Evolutionary conservation across 1,140 invertebrate species (phyloP).

Genomic region (Spodoptera litura): DNA sequence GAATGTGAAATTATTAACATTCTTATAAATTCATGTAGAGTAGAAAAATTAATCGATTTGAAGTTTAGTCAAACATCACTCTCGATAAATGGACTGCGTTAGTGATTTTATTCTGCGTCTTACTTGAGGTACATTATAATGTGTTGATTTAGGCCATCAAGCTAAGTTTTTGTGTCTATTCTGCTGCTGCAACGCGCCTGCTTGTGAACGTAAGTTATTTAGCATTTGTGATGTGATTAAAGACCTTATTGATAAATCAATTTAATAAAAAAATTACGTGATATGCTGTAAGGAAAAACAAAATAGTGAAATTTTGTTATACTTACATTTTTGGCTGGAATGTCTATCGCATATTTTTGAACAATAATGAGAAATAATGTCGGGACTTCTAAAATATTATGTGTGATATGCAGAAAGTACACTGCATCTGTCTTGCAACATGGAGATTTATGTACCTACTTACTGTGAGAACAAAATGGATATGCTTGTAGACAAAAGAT

Average conservation of each 20-base stretch:
- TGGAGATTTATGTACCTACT: not conserved
- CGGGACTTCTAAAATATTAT: not conserved
- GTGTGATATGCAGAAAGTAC: not conserved
- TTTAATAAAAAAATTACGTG: conserved; percentile 23
- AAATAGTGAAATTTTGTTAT: conserved; percentile 58
- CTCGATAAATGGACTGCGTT: conserved; percentile 68
- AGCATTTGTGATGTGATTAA: conserved; percentile 3
- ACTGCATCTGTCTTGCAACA: conserved; percentile 31
- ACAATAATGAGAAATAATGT: not conserved
- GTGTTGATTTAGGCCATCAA: conserved; percentile 64
- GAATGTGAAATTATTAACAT: conserved; percentile 66
- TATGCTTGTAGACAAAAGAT: conserved; percentile 18
- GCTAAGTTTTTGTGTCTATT: conserved; percentile 53
- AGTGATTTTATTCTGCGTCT: conserved; percentile 78
- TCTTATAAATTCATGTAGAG: conserved; percentile 68
- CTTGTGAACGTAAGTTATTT: conserved; percentile 44
- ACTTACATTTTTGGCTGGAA: conserved; percentile 49
- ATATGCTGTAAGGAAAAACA: not conserved
- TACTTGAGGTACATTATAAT: conserved; percentile 61
- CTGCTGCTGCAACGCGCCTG: conserved; percentile 32
- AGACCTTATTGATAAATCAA: conserved; percentile 48
- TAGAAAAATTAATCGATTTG: conserved; percentile 74
- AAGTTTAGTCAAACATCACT: conserved; percentile 72
- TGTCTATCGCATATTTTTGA: conserved; percentile 38
- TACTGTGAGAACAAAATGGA: conserved; percentile 15